Conservation (phyloP, 2,888 invertebrate genomes). For the Ornithoptera alexandrae region DNA sequence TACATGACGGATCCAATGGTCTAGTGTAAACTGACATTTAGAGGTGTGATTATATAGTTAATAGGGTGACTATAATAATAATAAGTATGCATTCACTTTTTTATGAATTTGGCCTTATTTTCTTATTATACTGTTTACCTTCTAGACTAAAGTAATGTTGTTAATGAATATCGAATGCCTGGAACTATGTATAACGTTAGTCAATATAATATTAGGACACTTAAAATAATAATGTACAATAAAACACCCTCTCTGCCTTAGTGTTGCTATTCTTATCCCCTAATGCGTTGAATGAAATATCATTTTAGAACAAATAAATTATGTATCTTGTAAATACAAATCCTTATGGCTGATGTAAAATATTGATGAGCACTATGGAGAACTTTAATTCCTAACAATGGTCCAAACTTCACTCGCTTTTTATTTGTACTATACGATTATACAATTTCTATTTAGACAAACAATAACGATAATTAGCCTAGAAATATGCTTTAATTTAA, state of each 20-base stretch:
- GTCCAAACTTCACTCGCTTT: constrained; percentile 79
- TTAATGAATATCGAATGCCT: constrained; percentile 44
- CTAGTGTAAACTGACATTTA: constrained; percentile 58
- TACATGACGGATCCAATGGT: constrained; percentile 68
- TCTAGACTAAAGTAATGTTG: constrained; percentile 46
- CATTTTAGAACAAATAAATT: constrained; percentile 63
- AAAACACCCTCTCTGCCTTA: constrained; percentile 78
- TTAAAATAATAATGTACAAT: constrained; percentile 72
- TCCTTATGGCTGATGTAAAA: constrained; percentile 69
- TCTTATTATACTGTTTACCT: constrained; percentile 50
- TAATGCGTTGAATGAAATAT: constrained; percentile 64
- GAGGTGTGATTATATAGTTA: constrained; percentile 59
- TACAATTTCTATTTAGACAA: constrained; percentile 77
- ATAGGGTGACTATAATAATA: constrained; percentile 47
- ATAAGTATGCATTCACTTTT: constrained; percentile 50
- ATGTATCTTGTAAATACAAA: constrained; percentile 72
- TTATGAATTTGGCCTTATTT: constrained; percentile 54
- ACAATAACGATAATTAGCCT: constrained; percentile 57
- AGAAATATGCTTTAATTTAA: constrained; percentile 74
- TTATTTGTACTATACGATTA: constrained; percentile 78
- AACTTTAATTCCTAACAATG: constrained; percentile 78
- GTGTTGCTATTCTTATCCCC: constrained; percentile 72
- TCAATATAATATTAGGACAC: constrained; percentile 57
- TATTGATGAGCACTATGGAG: constrained; percentile 74
- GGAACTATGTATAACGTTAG: constrained; percentile 49